A percentile compares a stretch with the other conserved stretches of the same genome.
Conservation (phyloP, 2,113 vertebrate species). For the Oriolus oriolus region DNA sequence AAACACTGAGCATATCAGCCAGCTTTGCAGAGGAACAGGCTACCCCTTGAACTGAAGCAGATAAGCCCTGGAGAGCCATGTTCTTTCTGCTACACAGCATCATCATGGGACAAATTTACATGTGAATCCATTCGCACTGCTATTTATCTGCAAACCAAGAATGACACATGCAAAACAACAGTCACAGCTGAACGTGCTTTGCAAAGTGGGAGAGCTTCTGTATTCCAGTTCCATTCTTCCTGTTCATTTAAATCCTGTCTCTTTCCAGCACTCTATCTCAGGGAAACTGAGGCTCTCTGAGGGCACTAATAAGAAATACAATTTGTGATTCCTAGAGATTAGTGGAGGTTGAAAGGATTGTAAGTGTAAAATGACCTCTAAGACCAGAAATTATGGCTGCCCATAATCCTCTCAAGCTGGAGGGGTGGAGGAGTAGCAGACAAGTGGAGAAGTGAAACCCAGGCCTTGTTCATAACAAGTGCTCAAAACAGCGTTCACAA, state of each 20-base stretch:
- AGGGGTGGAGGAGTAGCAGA: not conserved
- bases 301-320: not conserved
- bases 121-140: not conserved
- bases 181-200: not conserved
- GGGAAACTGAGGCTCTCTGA: not conserved
- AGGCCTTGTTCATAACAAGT: not conserved
- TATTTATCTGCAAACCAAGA: not conserved
- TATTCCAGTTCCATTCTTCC: accelerated
- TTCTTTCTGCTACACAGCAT: not conserved
- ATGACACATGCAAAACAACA: not conserved
- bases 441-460: not conserved
- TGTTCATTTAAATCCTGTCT: not conserved
- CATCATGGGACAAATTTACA: not conserved
- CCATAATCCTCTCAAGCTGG: not conserved
- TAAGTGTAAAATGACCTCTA: not conserved
- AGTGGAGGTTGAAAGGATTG: not conserved
- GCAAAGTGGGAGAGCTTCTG: not conserved
- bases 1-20: not conserved
- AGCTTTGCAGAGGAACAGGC: not conserved
- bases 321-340: not conserved
- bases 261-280: not conserved
- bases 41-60: not conserved
- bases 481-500: not conserved
- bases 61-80: not conserved
- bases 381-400: not conserved